A percentile compares a stretch with the other conserved stretches of the same genome.
These are phyloP conservation scores for Thelaira solivaga DNA, from an alignment of 2,888 invertebrate species.

Conservation along the genomic window DNA sequence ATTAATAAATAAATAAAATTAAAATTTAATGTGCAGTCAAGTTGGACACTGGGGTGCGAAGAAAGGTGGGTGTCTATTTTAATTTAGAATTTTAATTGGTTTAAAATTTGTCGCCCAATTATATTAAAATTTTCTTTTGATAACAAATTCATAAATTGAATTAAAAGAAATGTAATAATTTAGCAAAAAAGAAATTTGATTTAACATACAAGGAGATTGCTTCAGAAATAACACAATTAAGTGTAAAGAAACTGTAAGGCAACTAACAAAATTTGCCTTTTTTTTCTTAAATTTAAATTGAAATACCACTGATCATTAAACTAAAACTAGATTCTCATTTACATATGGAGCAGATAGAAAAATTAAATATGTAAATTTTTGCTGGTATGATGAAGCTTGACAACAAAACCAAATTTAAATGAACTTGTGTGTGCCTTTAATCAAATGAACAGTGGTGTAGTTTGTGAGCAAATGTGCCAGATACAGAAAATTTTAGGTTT, in stretches of 20 bases:
- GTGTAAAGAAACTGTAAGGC: not conserved
- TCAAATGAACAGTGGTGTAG: too few species aligned
- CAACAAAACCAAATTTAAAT: too few species aligned
- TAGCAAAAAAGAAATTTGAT: not conserved
- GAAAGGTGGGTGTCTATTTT: slow-evolving; percentile 32
- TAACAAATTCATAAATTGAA: not conserved
- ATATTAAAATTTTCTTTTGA: not conserved
- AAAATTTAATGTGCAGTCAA: slow-evolving; percentile 1
- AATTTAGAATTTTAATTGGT: slow-evolving; percentile 35
- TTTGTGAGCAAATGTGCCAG: too few species aligned
- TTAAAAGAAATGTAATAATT: not conserved
- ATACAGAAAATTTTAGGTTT: too few species aligned
- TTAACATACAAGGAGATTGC: not conserved
- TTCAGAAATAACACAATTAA: not conserved
- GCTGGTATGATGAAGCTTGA: too few species aligned
- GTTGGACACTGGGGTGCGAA: not conserved
- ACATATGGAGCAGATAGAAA: too few species aligned
- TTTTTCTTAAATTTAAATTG: too few species aligned
- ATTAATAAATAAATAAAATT: not conserved
- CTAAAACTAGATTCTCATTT: too few species aligned
- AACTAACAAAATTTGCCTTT: not conserved
- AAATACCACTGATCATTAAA: too few species aligned
- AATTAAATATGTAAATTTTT: too few species aligned
- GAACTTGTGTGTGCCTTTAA: too few species aligned
- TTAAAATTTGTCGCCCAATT: slow-evolving; percentile 5